Evolutionary conservation across 1,140 invertebrate species (phyloP).

Genomic region (Ceratina calcarata): DNA sequence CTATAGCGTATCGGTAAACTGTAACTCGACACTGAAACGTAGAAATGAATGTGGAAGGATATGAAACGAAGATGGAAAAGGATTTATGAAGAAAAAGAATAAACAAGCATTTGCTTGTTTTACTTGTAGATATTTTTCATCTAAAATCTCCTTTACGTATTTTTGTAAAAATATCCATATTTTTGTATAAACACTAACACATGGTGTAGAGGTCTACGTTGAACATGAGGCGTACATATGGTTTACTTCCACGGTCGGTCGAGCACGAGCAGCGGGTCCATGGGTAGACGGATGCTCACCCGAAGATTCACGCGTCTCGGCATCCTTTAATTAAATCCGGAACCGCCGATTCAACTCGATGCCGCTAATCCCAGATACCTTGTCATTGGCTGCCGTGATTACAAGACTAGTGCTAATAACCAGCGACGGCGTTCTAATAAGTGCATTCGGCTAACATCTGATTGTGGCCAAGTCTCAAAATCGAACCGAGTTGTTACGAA

Average conservation of each 20-base stretch:
- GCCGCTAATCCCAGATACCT: slow-evolving; percentile 52
- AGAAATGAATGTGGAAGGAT: neutral
- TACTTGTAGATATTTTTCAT: too few species aligned
- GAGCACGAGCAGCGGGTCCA: slow-evolving; percentile 41
- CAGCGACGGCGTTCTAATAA: slow-evolving; percentile 64
- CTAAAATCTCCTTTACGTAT: too few species aligned
- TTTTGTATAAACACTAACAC: too few species aligned
- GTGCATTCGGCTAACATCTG: slow-evolving; percentile 37
- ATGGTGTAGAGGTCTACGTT: too few species aligned
- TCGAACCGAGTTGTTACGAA: slow-evolving; percentile 33
- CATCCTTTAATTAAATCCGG: slow-evolving; percentile 67
- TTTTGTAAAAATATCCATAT: too few species aligned
- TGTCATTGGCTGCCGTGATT: slow-evolving; percentile 65
- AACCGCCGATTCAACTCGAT: slow-evolving; percentile 59
- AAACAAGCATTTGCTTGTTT: too few species aligned
- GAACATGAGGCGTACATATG: too few species aligned
- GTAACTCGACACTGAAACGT: neutral
- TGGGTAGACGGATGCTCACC: slow-evolving; percentile 47
- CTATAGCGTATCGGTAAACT: neutral
- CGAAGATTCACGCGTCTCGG: slow-evolving; percentile 36
- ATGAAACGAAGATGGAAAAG: neutral
- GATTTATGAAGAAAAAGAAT: neutral
- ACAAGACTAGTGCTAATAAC: slow-evolving; percentile 63
- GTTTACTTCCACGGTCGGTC: slow-evolving; percentile 9
- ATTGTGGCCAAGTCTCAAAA: slow-evolving; percentile 55